Base-by-base conservation (phyloP, 1,140 invertebrate genomes). In the Trichonephila inaurata region DNA sequence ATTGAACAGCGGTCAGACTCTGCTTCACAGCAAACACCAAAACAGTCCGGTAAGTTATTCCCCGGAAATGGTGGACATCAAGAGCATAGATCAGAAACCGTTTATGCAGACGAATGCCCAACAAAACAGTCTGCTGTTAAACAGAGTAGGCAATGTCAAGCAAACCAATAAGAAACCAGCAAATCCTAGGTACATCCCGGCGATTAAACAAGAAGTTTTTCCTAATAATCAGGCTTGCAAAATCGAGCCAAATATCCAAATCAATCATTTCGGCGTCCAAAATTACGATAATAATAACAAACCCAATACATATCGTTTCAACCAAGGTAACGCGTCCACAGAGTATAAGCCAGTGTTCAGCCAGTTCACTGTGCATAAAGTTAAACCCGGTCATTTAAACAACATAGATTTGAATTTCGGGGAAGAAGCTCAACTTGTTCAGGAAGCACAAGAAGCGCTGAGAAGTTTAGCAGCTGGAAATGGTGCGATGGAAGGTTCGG, bases 371-470 rank as follows among this genome's bases (percentile, higher is more conserved):
- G 64, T 51, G 6, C 33, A 88, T 64, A 88, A 85, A 58, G 82
- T 51, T 24, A 60, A 85, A 51, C 16, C 82, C 21, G 58, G 82
- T 60, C 82, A 85, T 2, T 60, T 85, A 6, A 87, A 87, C n/a
- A 64, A 40, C 2, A n/a, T 91, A 93, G 16, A 87, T 21, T n/a
- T 87, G 94, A 96, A 95, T n/a, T 0, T 96, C 96, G 94, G 97
- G 85, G 95, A 98, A 94, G 97, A 98, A 94, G 97, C 98, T 95
- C 97, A 97, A 2, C 96, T 98, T 12, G 98, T 98, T 91, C 96
- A 97, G 81, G 98, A 98, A 95, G 98, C 98, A 1, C 98, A 98
- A 95, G 97, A 97, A 5, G 98, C 98, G 0, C 95, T 98, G 64
- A 98, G 98, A 95, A 98, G 97, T 95, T 96, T 98, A 0, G 98